Base-by-base conservation (phyloP, 2,113 vertebrate species). In the Eptatretus burgeri region DNA sequence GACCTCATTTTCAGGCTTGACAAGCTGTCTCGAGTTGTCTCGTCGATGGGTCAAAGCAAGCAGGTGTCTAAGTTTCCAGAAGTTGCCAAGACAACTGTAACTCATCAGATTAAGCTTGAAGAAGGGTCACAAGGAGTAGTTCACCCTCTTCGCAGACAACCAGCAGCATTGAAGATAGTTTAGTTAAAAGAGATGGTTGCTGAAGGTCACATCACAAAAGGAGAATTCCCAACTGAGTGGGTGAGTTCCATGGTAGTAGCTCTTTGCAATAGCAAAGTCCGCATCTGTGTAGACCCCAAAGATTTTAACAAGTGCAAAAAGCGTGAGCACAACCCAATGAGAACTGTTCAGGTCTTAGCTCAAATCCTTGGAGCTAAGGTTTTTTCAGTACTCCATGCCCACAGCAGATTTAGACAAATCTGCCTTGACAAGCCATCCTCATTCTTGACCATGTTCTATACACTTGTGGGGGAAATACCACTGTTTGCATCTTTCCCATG, bases 161-260 rank as follows among this genome's bases (percentile, higher is more conserved):
- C 52, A 56, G 18, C 14, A 17, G 52, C 52, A 14, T 56, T 56
- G 52, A 56, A 16, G 52, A 16, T 56, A 56, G 52, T 17, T 17
- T 16, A 56, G 52, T 56, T 56, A 17, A 56, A 17, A 17, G 52
- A 56, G 52, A 56, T 56, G 52, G 52, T 16, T 14, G 52, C 52
- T 14, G 52, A 56, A 56, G 52, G 52, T 56, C 52, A 56, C 18
- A 56, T 56, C 18, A 17, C 52, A 56, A 56, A 56, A n/a, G n/a
- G n/a, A n/a, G n/a, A n/a, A n/a, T n/a, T n/a, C n/a, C n/a, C n/a
- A n/a, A n/a, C n/a, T n/a, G n/a, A n/a, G n/a, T n/a, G n/a, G n/a
- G n/a, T n/a, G n/a, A n/a, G n/a, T n/a, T n/a, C n/a, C n/a, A n/a
- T n/a, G n/a, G n/a, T n/a, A n/a, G n/a, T n/a, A n/a, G n/a, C n/a